Conservation (phyloP, 2,797 vertebrate genomes). For the Mallotus villosus region DNA sequence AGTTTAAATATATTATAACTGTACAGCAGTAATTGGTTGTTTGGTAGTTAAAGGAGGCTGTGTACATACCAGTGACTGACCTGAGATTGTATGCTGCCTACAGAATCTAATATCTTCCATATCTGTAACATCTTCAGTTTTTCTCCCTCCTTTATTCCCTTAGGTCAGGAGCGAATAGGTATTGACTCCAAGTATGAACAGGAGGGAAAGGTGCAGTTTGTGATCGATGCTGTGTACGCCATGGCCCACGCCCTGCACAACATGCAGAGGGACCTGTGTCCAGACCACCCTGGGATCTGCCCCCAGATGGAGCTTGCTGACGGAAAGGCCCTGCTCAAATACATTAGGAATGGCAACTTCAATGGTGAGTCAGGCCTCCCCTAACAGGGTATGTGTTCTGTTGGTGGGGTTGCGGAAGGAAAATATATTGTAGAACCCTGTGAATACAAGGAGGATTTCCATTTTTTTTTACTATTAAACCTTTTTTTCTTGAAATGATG, state of each 20-base stretch:
- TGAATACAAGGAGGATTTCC: not conserved
- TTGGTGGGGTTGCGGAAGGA: too few species aligned
- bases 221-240: conserved; percentile 94
- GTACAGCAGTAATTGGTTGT: not conserved
- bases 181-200: conserved; percentile 94
- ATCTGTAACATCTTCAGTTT: not conserved
- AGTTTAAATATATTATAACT: not conserved
- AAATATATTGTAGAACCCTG: not conserved
- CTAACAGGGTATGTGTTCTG: not conserved
- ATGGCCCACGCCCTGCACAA: conserved; percentile 97
- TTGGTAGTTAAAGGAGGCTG: not conserved
- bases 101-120: conserved; percentile 28
- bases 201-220: conserved; percentile 99
- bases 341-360: conserved; percentile 92
- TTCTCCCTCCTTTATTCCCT: conserved; percentile 29
- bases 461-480: not conserved
- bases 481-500: not conserved
- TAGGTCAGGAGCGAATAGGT: conserved; percentile 95
- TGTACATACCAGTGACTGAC: not conserved
- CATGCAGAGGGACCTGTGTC: conserved; percentile 93
- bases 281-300: conserved; percentile 87
- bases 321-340: conserved; percentile 91
- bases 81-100: conserved; percentile 21
- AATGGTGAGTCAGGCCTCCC: conserved; percentile 85
- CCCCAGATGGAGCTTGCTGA: conserved; percentile 89